Base-by-base conservation (phyloP, 1,140 invertebrate species). In the Lordiphosa stackelbergi region DNA sequence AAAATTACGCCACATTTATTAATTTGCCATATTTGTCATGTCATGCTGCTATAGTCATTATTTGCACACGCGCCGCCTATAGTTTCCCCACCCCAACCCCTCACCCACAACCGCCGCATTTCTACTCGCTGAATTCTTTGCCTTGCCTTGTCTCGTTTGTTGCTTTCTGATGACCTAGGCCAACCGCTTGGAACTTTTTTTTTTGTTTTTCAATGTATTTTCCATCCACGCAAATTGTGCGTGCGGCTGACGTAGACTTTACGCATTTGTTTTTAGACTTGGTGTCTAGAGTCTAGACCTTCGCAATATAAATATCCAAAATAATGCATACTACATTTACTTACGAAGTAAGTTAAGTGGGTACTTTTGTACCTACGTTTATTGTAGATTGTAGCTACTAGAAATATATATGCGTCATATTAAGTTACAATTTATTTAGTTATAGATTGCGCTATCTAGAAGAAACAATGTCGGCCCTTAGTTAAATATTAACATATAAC, bases 121-220 rank as follows among this genome's bases (percentile, higher is more conserved):
- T 66, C 48, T 48, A 46, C 40, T 11, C 47, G 53, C 53, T 57
- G 38, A 24, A 35, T 63, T 36, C 60, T 66, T 52, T 37, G 22
- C 47, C n/a, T 19, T 31, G 35, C 11, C 43, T 52, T 43, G 37
- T 51, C 10, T 37, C 35, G 48, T 51, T 65, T 35, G 55, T 31
- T 31, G 35, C 68, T 78, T 78, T 79, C 13, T 34, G 46, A 49
- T 78, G 74, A 78, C 74, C 74, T 78, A 78, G 74, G 74, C 69
- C 71, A 78, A 78, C 69, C 61, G 74, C 60, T 60, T 41, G 53
- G 12, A 24, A 31, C 36, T 31, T 45, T 7, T 41, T 41, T n/a
- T 19, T 19, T 19, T 19, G 2, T 19, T 42, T 10, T 22, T 22
- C 38, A 7, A 19, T 22, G 8, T 9, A n/a, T 42, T 19, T 42